Evolutionary conservation across 1,140 invertebrate genomes (phyloP).

Genomic region (Dinoponera quadriceps): DNA sequence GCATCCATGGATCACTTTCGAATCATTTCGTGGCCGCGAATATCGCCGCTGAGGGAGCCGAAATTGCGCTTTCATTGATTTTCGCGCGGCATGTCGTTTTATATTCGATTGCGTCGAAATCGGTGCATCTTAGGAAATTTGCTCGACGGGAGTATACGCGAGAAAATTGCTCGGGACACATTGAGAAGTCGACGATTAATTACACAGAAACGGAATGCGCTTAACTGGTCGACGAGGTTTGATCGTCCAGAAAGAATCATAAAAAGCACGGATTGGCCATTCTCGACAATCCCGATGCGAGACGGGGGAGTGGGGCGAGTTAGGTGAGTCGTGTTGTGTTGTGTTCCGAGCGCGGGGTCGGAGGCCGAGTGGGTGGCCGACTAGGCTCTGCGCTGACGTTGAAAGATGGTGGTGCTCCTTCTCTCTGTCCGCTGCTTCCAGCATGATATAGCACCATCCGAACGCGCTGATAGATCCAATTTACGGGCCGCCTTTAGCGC

Average conservation of each 20-base stretch:
- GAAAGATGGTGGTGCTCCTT: conserved; percentile 78
- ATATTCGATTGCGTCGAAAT: too few relatives aligned
- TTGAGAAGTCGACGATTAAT: conserved; percentile 71
- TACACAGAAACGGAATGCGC: conserved; percentile 71
- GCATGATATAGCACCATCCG: conserved; percentile 84
- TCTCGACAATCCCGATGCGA: conserved; percentile 42
- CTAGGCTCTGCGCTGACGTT: conserved; percentile 77
- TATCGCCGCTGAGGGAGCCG: neutral
- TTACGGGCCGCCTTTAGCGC: conserved; percentile 75
- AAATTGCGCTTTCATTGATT: neutral
- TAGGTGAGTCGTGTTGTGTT: conserved; percentile 55
- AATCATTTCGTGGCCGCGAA: neutral
- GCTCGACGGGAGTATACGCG: neutral
- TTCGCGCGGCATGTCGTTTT: neutral
- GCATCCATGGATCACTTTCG: neutral
- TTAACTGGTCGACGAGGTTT: conserved; percentile 73
- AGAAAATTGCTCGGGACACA: too few relatives aligned
- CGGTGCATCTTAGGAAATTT: neutral
- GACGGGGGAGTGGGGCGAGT: neutral
- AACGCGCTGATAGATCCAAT: conserved; percentile 85
- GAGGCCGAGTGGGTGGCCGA: conserved; percentile 61
- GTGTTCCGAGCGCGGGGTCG: conserved; percentile 33
- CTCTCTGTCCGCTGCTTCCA: conserved; percentile 80
- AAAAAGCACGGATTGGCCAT: conserved; percentile 79
- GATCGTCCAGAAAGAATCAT: conserved; percentile 58